phyloP scores from a whole-genome alignment of 2,113 vertebrate species.

The Cinclus cinclus region DNA sequence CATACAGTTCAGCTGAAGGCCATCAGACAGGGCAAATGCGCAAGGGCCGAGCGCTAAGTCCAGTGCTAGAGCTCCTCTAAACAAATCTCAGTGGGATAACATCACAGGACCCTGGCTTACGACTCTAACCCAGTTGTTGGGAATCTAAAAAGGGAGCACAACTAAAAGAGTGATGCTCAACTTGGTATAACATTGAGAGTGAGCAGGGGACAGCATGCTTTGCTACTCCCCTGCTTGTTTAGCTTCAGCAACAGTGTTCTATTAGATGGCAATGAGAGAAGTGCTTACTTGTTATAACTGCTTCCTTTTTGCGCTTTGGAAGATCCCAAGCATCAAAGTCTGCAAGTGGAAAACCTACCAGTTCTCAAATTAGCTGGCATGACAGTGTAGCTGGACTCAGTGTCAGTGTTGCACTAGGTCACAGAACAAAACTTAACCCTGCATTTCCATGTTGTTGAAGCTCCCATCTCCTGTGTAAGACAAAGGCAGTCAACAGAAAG shows the following conservation, averaged over 20 bases:
- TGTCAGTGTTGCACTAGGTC: fast-evolving
- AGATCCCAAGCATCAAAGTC: neutral
- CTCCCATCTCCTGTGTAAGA: neutral
- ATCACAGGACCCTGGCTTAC: neutral
- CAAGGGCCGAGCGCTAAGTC: neutral
- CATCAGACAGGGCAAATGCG: fast-evolving
- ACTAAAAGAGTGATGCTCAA: neutral
- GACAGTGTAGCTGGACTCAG: neutral
- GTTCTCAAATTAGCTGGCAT: neutral
- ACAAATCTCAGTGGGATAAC: fast-evolving
- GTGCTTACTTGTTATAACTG: neutral
- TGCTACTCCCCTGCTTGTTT: neutral
- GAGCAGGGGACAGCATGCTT: neutral
- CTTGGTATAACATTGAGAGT: neutral
- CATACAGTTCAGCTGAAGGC: neutral
- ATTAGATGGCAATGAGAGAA: neutral
- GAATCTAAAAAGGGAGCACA: neutral
- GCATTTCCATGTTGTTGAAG: neutral
- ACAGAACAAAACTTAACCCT: neutral
- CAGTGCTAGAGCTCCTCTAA: neutral
- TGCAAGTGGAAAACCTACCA: neutral
- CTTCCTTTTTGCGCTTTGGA: neutral
- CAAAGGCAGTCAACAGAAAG: neutral
- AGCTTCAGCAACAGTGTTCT: neutral
- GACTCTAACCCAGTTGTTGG: neutral